Evolutionary conservation across 2,888 invertebrate genomes (phyloP), one percentile per base, ranked within the genome.

Genomic region (Drosophila borborema): DNA sequence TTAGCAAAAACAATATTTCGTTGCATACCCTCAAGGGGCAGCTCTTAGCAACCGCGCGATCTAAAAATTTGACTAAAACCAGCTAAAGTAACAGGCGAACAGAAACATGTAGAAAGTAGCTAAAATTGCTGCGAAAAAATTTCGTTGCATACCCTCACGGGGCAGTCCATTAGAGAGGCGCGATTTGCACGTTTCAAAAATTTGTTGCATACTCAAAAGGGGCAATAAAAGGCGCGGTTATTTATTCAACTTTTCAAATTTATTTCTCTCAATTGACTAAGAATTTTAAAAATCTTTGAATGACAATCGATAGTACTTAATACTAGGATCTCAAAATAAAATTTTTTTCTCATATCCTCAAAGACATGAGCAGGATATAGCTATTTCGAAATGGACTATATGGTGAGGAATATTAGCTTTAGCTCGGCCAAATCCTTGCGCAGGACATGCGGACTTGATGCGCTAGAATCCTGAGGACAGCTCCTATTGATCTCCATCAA

Each of bases 51-150:
- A 10, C 31, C 10, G n/a, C n/a, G 5, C 1, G 23, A 0, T 14
- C 46, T 1, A 1, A 3, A 16, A 16, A 7, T 49, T 49, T n/a
- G 12, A 5, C 36, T 3, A 1, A 36, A 1, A 28, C 1, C n/a
- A n/a, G 31, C 49, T 2, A n/a, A 49, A 49, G 9, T n/a, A 49
- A n/a, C 31, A 49, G 49, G 49, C 49, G n/a, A 49, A 49, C 49
- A 49, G n/a, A 31, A 49, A 10, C 10, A 28, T 1, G 2, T n/a
- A 49, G 49, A 9, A 49, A 49, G 10, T 12, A 6, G n/a, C 20
- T 14, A 7, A 49, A 23, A 31, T 14, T 3, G 14, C 7, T 16
- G 28, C 5, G 9, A n/a, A 31, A 49, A 31, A 10, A 31, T n/a
- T 49, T n/a, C 16, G 16, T 48, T 48, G 48, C 48, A 16, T 48